Evolutionary conservation across 1,140 invertebrate species (phyloP), one percentile per base, ranked within the genome.

Genomic region (Megalopta genalis): DNA sequence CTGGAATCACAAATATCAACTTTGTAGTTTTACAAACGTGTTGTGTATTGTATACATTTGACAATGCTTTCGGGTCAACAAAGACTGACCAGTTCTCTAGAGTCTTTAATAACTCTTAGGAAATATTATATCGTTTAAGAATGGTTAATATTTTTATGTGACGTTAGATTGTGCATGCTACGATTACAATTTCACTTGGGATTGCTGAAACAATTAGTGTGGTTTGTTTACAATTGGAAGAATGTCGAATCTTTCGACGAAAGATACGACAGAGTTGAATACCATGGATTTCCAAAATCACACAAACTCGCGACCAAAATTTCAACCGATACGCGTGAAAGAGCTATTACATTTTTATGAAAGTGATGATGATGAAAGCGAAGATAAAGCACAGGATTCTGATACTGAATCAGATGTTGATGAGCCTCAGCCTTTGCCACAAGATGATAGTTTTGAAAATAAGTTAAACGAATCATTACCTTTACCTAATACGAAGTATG

Each of bases 321-420:
- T 86, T 65, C 84, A 90, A 64, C 90, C 90, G 18, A 77, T 90
- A 9, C 77, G 87, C 10, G 82, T 91, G 6, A 90, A 89, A 57
- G 86, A 80, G 0, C 76, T 90, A 6, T 39, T 90, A n/a, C 57
- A 87, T 67, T 72, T 80, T 59, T 82, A 49, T 63, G 86, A 87
- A 18, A 84, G 67, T 10, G 88, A 90, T 23, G 89, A 90, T n/a
- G 90, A 90, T 46, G 85, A 88, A 7, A 86, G 76, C 39, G 87
- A 90, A 27, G 84, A 90, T 32, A 84, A 80, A 37, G 10, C 72
- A n/a, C 52, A 23, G 21, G 78, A 83, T 60, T 85, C 78, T 57
- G 84, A 84, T 65, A 80, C 78, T 14, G 85, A 90, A 14, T 84
- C 73, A 23, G 86, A 89, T 60, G 63, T 39, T 14, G 85, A 89